Conservation (phyloP, 2,888 invertebrate species). For the Agonopterix heracliana region DNA sequence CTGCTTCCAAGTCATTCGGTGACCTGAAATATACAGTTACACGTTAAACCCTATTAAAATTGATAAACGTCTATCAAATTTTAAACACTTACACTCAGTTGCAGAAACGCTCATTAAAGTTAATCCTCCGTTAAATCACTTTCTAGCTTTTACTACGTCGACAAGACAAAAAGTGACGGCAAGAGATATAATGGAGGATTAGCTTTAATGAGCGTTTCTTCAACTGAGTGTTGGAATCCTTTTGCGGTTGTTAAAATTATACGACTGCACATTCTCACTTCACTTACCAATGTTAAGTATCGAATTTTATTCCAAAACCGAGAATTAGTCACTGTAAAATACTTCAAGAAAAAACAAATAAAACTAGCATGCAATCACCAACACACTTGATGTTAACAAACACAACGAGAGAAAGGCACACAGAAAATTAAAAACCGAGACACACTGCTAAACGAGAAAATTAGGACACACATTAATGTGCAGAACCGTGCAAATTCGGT, state of each 20-base stretch:
- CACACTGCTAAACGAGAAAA: slow-evolving; percentile 18
- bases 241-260: no score
- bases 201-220: neutral
- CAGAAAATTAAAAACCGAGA: slow-evolving; percentile 3
- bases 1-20: slow-evolving; percentile 85
- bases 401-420: slow-evolving; percentile 1
- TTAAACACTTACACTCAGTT: slow-evolving; percentile 1
- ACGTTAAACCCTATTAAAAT: neutral
- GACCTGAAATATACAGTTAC: slow-evolving; percentile 37
- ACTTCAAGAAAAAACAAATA: neutral
- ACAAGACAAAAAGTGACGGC: no score
- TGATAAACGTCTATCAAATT: no score
- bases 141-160: no score
- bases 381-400: slow-evolving; percentile 7
- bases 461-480: slow-evolving; percentile 29
- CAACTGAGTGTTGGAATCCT: no score
- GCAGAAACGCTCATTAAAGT: no score
- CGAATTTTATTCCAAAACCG: no score
- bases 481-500: slow-evolving; percentile 34
- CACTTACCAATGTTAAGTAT: no score
- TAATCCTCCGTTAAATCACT: no score
- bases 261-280: no score
- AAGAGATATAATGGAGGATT: slow-evolving; percentile 6
- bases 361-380: slow-evolving; percentile 11
- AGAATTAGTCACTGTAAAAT: no score